These are phyloP conservation scores for Ecdyonurus torrentis DNA, from an alignment of 2,888 invertebrate genomes.

Conservation along the genomic window DNA sequence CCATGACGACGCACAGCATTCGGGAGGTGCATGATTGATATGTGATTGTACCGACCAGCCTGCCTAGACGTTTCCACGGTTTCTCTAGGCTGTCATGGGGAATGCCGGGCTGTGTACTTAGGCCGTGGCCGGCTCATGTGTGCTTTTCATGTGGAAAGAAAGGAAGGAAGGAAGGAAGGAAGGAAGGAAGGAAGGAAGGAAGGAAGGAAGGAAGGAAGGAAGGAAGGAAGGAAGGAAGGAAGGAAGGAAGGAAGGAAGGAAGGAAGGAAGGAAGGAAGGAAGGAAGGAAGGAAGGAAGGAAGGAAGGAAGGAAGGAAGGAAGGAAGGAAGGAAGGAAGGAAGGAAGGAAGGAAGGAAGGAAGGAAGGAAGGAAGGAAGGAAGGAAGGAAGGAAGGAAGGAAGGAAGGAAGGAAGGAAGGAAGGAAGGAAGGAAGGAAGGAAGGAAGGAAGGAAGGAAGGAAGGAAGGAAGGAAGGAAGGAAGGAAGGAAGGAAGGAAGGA, in stretches of 20 bases:
- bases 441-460: slow-evolving; percentile 6
- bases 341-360: slow-evolving; percentile 7
- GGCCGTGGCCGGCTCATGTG: too few species aligned
- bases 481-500: slow-evolving; percentile 8
- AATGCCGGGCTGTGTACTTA: too few species aligned
- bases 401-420: slow-evolving; percentile 6
- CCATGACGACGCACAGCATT: too few species aligned
- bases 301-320: slow-evolving; percentile 7
- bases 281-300: slow-evolving; percentile 6
- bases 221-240: slow-evolving; percentile 6
- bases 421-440: slow-evolving; percentile 7
- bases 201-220: slow-evolving; percentile 7
- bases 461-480: slow-evolving; percentile 7
- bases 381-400: slow-evolving; percentile 7
- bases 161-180: slow-evolving; percentile 6
- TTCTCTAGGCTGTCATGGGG: too few species aligned
- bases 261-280: slow-evolving; percentile 7
- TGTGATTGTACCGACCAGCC: too few species aligned
- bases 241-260: slow-evolving; percentile 7
- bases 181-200: slow-evolving; percentile 7
- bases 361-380: slow-evolving; percentile 7
- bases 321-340: slow-evolving; percentile 6
- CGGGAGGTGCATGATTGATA: too few species aligned
- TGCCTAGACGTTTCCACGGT: too few species aligned
- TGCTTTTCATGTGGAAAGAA: background rate